Percentiles rank a stretch among this genome's conserved stretches.
phyloP scores from a whole-genome alignment of 2,113 vertebrate genomes.

The Oryzias melastigma region DNA sequence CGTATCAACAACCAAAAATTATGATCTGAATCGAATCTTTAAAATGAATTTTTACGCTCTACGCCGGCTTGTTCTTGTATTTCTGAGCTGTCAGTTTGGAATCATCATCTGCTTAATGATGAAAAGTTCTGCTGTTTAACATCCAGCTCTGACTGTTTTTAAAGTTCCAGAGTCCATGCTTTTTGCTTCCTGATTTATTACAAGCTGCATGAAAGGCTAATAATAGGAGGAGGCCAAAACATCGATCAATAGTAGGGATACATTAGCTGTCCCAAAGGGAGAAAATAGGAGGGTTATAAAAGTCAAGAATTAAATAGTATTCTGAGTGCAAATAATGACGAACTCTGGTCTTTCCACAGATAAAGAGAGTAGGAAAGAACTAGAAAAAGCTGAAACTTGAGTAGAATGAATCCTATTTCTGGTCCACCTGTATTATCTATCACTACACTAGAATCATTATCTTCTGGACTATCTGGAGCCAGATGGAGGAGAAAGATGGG shows the following conservation, averaged over 20 bases:
- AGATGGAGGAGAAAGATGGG: slow-evolving; percentile 1
- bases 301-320: not conserved
- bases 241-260: slow-evolving; percentile 70
- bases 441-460: slow-evolving; percentile 35
- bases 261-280: slow-evolving; percentile 62
- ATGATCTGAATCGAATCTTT: too few relatives aligned
- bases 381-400: slow-evolving; percentile 7
- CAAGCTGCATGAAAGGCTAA: slow-evolving; percentile 49
- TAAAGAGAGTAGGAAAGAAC: slow-evolving; percentile 3
- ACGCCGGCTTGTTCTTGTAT: too few relatives aligned
- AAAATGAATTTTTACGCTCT: too few relatives aligned
- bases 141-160: slow-evolving; percentile 11
- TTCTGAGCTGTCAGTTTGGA: too few relatives aligned
- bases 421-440: slow-evolving; percentile 14
- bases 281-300: slow-evolving; percentile 16
- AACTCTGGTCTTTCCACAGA: slow-evolving; percentile 12
- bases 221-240: slow-evolving; percentile 64
- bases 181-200: slow-evolving; percentile 46
- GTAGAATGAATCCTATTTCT: slow-evolving; percentile 1
- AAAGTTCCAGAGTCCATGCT: slow-evolving; percentile 15
- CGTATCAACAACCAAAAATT: too few relatives aligned
- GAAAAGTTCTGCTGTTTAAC: not conserved
- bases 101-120: too few relatives aligned
- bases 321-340: slow-evolving; percentile 8
- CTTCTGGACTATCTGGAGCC: slow-evolving; percentile 40